phyloP scores from a whole-genome alignment of 2,797 vertebrate species.

The Mormyrus proboscirostris region DNA sequence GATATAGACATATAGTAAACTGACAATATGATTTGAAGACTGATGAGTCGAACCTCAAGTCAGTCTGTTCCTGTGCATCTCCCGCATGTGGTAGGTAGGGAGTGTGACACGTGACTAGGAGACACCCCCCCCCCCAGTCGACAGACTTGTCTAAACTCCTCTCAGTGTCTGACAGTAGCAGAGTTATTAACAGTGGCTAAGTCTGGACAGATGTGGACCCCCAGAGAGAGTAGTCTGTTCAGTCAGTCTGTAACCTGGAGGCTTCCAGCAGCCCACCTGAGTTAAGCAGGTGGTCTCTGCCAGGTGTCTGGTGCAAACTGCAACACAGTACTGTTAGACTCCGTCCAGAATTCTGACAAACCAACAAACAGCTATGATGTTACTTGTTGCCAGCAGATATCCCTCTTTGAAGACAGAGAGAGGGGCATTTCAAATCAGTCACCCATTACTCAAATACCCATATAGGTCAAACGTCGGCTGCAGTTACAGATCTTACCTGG shows the following conservation, averaged over 20 bases:
- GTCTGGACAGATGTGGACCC: background rate
- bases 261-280: background rate
- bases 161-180: background rate
- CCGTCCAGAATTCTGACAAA: background rate
- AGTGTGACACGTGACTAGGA: background rate
- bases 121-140: background rate
- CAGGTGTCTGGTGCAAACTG: background rate
- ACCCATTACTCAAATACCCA: background rate
- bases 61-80: background rate
- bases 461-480: background rate
- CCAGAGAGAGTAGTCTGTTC: background rate
- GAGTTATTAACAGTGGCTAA: background rate
- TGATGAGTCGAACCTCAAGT: background rate
- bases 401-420: conserved; percentile 5
- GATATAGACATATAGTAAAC: too few species aligned
- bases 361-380: background rate
- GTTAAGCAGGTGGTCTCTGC: background rate
- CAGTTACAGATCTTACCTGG: conserved; percentile 65
- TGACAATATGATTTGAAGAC: too few species aligned
- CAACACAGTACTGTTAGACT: background rate
- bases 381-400: conserved; percentile 25
- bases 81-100: background rate
- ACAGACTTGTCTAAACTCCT: background rate
- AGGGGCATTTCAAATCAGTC: background rate
- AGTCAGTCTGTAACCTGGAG: background rate